These are phyloP conservation scores for Hoplostethus mediterraneus DNA, from an alignment of 2,797 vertebrate genomes.

Conservation along the genomic window DNA sequence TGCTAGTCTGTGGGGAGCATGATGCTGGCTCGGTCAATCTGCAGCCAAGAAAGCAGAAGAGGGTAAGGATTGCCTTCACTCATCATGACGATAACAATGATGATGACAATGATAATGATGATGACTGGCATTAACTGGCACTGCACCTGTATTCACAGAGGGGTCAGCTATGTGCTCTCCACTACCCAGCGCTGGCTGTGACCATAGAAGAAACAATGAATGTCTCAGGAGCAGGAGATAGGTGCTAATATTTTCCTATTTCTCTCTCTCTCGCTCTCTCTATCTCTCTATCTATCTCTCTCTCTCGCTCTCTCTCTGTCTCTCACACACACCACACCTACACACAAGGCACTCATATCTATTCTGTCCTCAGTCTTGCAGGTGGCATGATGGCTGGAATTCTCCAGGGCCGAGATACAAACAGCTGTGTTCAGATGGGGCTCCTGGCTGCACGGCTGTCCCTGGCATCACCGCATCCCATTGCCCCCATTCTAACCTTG, in stretches of 20 bases:
- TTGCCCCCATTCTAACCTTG: constrained; percentile 79
- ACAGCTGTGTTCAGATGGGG: constrained; percentile 88
- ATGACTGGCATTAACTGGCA: constrained; percentile 12
- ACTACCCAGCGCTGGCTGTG: constrained; percentile 87
- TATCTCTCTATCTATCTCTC: neutral
- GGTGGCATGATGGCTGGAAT: constrained; percentile 89
- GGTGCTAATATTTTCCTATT: constrained; percentile 66
- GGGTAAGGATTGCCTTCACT: constrained; percentile 53
- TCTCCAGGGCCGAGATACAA: constrained; percentile 80
- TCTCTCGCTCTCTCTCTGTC: neutral
- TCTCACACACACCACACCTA: neutral
- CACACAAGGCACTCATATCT: neutral
- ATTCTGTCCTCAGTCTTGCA: constrained; percentile 83
- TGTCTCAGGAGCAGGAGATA: constrained; percentile 94
- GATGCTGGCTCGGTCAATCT: constrained; percentile 81
- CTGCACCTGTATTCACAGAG: constrained; percentile 69
- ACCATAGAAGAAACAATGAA: constrained; percentile 85
- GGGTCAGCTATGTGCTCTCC: constrained; percentile 83
- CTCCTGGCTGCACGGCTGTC: constrained; percentile 87
- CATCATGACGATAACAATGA: neutral
- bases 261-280: constrained; percentile 13
- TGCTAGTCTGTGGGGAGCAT: constrained; percentile 88
- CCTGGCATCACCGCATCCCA: constrained; percentile 84
- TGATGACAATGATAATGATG: neutral
- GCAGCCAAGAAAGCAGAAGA: constrained; percentile 66